phyloP scores from a whole-genome alignment of 2,113 vertebrate species.

The Xenopus laevis region DNA sequence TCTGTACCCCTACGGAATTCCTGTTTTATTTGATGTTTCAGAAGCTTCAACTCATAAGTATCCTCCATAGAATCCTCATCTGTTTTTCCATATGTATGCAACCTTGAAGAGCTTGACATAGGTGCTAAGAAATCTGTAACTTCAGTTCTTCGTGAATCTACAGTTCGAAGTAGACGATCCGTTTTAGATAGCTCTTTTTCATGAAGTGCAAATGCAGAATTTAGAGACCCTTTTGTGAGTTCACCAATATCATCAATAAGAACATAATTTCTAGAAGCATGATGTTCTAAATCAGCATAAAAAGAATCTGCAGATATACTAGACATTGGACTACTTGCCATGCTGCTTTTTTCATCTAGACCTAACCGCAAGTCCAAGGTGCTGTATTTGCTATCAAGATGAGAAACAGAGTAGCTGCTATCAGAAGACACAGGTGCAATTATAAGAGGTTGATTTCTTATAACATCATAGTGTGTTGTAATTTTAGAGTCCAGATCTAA shows the following conservation, averaged over 20 bases:
- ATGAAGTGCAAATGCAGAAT: slow-evolving; percentile 84
- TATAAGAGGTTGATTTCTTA: slow-evolving; percentile 88
- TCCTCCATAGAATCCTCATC: slow-evolving; percentile 98
- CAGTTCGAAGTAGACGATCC: slow-evolving; percentile 82
- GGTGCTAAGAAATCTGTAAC: slow-evolving; percentile 89
- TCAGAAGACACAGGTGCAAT: slow-evolving; percentile 89
- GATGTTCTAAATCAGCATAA: slow-evolving; percentile 94
- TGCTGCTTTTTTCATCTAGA: slow-evolving; percentile 86
- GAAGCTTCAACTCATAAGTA: slow-evolving; percentile 92
- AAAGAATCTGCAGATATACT: slow-evolving; percentile 96
- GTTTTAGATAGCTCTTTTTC: slow-evolving; percentile 92
- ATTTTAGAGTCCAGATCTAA: slow-evolving; percentile 92
- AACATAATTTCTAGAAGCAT: slow-evolving; percentile 87
- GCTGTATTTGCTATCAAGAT: slow-evolving; percentile 85
- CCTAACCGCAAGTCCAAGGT: slow-evolving; percentile 89
- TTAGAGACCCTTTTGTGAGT: slow-evolving; percentile 84
- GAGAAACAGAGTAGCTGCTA: slow-evolving; percentile 79
- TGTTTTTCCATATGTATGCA: slow-evolving; percentile 87
- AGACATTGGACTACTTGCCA: slow-evolving; percentile 93
- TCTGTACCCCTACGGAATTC: slow-evolving; percentile 93
- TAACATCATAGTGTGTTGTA: slow-evolving; percentile 89
- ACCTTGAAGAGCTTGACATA: slow-evolving; percentile 73
- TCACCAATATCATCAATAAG: slow-evolving; percentile 95
- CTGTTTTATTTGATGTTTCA: slow-evolving; percentile 97
- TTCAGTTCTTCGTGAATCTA: slow-evolving; percentile 84